These are phyloP conservation scores for Apostichopus leukothele DNA, from an alignment of 53 echinoderm and acorn worm species.

Conservation along the genomic window DNA sequence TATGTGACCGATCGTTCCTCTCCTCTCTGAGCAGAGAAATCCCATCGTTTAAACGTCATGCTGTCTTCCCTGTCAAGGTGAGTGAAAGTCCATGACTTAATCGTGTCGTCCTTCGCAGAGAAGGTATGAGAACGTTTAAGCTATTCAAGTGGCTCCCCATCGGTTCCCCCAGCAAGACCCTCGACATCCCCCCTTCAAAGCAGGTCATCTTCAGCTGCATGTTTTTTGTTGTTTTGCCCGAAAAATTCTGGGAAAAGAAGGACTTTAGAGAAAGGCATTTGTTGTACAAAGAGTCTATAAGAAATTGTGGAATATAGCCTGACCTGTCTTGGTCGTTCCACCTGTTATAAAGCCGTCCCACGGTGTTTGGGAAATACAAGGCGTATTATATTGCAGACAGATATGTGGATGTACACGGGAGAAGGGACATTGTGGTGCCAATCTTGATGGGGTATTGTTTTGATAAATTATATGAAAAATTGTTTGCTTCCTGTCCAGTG, in stretches of 20 bases:
- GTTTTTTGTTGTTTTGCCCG: background rate
- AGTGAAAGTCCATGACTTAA: background rate
- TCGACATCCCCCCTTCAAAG: background rate
- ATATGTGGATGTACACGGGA: no score
- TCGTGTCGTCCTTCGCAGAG: conserved; percentile 1
- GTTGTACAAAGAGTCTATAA: background rate
- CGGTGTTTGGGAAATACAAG: conserved; percentile 1
- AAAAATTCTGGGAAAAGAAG: background rate
- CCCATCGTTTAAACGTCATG: background rate
- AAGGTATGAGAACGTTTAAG: conserved; percentile 12
- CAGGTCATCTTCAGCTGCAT: background rate
- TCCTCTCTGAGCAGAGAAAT: no score
- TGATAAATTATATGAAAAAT: background rate
- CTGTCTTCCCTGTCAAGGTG: conserved; percentile 1
- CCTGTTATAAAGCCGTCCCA: conserved; percentile 13
- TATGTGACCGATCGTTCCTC: no score
- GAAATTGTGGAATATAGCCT: background rate
- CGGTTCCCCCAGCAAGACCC: background rate
- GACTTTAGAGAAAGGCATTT: no score
- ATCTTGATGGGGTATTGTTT: background rate
- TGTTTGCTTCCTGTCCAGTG: background rate
- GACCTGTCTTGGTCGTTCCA: conserved; percentile 4
- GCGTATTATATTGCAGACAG: background rate
- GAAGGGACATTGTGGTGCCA: background rate
- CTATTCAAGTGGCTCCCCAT: conserved; percentile 10